These are phyloP conservation scores for Nipponacmea schrenckii DNA, from an alignment of 2,888 invertebrate genomes.

Conservation along the genomic window DNA sequence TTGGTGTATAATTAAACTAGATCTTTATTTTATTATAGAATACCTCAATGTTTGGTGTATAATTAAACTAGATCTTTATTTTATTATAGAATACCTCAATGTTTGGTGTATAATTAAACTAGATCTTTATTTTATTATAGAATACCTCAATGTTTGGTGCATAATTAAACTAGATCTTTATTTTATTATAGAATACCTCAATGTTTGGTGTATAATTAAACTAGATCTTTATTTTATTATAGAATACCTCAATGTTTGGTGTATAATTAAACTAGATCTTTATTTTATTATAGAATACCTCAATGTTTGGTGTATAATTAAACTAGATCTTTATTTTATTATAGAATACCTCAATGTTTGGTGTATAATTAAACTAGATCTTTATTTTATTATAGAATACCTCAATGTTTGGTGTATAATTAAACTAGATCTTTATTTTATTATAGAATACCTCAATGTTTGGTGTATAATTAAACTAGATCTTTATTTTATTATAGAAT, in stretches of 20 bases:
- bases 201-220: conserved; percentile 85
- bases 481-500: conserved; percentile 68
- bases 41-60: conserved; percentile 89
- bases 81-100: conserved; percentile 79
- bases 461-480: conserved; percentile 80
- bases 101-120: conserved; percentile 83
- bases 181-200: conserved; percentile 77
- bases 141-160: conserved; percentile 88
- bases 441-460: conserved; percentile 81
- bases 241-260: conserved; percentile 87
- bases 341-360: conserved; percentile 84
- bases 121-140: conserved; percentile 32
- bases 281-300: conserved; percentile 73
- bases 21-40: conserved; percentile 51
- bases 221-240: conserved; percentile 13
- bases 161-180: conserved; percentile 71
- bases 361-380: conserved; percentile 76
- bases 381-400: conserved; percentile 71
- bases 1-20: conserved; percentile 81
- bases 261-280: conserved; percentile 73
- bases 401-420: conserved; percentile 89
- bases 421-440: not conserved
- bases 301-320: conserved; percentile 89
- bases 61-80: conserved; percentile 64
- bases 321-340: conserved; percentile 10